Base-by-base conservation (phyloP, 2,888 invertebrate species). In the Drosophila diplacantha region DNA sequence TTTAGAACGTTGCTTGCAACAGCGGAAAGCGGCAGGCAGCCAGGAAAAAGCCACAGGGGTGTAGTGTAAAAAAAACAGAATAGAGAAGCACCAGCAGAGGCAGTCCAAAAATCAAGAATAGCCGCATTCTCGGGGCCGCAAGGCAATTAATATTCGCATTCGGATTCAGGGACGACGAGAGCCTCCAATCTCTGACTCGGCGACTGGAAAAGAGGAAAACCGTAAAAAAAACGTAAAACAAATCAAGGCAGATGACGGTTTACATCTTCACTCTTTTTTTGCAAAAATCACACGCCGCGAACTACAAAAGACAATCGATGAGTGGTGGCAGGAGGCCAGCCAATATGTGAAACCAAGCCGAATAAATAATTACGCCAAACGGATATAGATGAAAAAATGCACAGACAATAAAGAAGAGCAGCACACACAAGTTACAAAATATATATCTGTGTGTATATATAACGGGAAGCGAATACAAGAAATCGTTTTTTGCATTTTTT, bases 1-100 rank as follows among this genome's bases (percentile, higher is more conserved):
- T 76, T 79, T 73, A 79, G 76, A 81, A 81, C 76, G 79, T 73
- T 74, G 79, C 79, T 81, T 79, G 76, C 76, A 75, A 81, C 68
- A 76, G 73, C 81, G 79, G 76, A 81, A 81, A 74, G 81, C 77
- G 78, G 74, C 68, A 69, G 75, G 72, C 70, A 72, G 64, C 72
- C 63, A 61, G 66, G 71, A 74, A 70, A 74, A 67, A 31, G 37
- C 31, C 43, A 44, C 63, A 57, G 53, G 54, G 57, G 38, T 39
- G 20, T 35, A 64, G 54, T 55, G 59, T 55, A 41, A 74, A 69
- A 72, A 72, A 58, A 64, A 71, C 64, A 61, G 60, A 62, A 44
- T 39, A 60, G 53, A 44, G 44, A 61, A 49, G 31, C 49, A 56
- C 43, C 49, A 49, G 51, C 49, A 51, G 60, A 44, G 53, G 61